Conservation (phyloP, 2,888 invertebrate genomes). For the Pandemis corylana region DNA sequence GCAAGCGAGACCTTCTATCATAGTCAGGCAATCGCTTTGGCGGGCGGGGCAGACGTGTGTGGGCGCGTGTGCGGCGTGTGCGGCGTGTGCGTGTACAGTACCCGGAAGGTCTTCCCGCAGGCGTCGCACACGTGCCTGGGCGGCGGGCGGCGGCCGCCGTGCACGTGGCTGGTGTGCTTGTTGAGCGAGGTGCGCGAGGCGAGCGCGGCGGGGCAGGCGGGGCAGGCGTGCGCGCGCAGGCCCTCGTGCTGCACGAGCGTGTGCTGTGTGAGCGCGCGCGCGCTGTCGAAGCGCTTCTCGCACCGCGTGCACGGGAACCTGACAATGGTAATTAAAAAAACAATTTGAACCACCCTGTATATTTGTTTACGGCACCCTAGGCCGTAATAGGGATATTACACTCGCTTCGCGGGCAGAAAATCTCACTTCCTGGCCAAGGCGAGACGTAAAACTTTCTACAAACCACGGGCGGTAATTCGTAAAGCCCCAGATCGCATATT, state of each 20-base stretch:
- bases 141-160: slow-evolving; percentile 59
- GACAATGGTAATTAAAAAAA: neutral
- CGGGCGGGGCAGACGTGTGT: no score
- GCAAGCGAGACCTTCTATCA: slow-evolving; percentile 50
- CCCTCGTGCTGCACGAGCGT: slow-evolving; percentile 69
- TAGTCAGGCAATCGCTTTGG: no score
- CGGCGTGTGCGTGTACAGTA: neutral
- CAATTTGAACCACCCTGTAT: no score
- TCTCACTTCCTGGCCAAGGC: no score
- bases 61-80: no score
- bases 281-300: slow-evolving; percentile 59
- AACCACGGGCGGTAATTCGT: no score
- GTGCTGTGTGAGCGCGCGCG: slow-evolving; percentile 56
- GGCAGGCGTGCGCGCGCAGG: slow-evolving; percentile 66
- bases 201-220: slow-evolving; percentile 73
- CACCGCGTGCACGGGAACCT: slow-evolving; percentile 67
- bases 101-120: slow-evolving; percentile 38
- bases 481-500: no score
- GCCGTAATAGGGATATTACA: no score
- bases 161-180: slow-evolving; percentile 66
- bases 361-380: no score
- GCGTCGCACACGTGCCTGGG: slow-evolving; percentile 51
- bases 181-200: slow-evolving; percentile 62
- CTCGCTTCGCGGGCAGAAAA: no score
- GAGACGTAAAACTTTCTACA: no score